phyloP scores from a whole-genome alignment of 2,797 vertebrate species.

The Acanthis flammea region DNA sequence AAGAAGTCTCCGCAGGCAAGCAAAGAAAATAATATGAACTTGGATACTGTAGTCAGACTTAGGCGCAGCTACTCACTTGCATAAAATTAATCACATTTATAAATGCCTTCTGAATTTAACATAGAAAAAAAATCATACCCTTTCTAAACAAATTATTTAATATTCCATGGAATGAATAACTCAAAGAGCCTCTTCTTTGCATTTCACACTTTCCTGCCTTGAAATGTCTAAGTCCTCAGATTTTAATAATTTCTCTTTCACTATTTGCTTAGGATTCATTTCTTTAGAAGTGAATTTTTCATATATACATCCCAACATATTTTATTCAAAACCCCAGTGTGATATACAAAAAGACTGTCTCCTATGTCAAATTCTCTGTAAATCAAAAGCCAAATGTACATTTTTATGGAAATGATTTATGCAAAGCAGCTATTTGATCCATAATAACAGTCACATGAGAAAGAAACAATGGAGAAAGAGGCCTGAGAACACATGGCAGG shows the following conservation, averaged over 20 bases:
- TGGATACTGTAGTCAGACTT: not conserved
- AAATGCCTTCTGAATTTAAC: not conserved
- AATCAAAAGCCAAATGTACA: not conserved
- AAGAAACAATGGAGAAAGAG: conserved; percentile 7
- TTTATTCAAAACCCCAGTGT: not conserved
- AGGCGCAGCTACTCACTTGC: not conserved
- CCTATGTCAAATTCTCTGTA: not conserved
- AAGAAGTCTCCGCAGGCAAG: not conserved
- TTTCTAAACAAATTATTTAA: not conserved
- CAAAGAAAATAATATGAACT: not conserved
- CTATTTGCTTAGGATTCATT: not conserved
- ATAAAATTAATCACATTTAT: not conserved
- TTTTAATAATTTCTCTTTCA: not conserved
- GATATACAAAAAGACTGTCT: not conserved
- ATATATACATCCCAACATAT: not conserved
- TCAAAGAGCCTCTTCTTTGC: not conserved
- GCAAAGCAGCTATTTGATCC: not conserved
- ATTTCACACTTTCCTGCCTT: not conserved
- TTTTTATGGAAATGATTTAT: conserved; percentile 16
- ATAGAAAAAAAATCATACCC: not conserved
- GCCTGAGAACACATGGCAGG: not conserved
- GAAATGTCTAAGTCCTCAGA: not conserved
- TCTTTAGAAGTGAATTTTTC: not conserved
- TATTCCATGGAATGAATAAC: not conserved
- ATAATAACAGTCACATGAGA: not conserved